Evolutionary conservation across 2,888 invertebrate species (phyloP).

Genomic region (Drosophila ustulata): DNA sequence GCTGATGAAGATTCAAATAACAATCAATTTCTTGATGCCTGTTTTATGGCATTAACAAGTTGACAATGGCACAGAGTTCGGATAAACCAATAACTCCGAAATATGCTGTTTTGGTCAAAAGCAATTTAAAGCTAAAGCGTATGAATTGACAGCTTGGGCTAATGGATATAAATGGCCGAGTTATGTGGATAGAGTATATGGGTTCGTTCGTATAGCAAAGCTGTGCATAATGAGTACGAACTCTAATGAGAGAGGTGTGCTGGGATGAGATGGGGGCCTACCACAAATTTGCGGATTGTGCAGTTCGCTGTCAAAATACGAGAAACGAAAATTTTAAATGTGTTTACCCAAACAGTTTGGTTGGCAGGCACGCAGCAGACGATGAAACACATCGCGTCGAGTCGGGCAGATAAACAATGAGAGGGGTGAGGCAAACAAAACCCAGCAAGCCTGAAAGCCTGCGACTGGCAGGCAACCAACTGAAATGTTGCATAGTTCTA

Average conservation of each 20-base stretch:
- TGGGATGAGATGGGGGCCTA: not conserved
- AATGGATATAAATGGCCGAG: not conserved
- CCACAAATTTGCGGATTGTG: slow-evolving; percentile 42
- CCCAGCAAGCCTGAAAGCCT: slow-evolving; percentile 11
- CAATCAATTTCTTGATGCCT: not conserved
- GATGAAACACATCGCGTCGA: not conserved
- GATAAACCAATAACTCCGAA: not conserved
- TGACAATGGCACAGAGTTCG: not conserved
- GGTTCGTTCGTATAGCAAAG: not conserved
- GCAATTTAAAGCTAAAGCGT: not conserved
- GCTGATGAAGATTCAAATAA: not conserved
- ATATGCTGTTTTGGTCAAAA: not conserved
- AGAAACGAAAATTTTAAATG: slow-evolving; percentile 53
- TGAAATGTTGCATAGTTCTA: slow-evolving; percentile 62
- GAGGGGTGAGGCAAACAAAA: not conserved
- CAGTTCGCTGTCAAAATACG: slow-evolving; percentile 24
- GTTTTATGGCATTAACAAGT: not conserved
- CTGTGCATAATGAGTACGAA: not conserved
- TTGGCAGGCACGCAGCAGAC: slow-evolving; percentile 31
- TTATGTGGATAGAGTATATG: not conserved
- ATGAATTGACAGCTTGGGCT: not conserved
- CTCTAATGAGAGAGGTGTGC: not conserved
- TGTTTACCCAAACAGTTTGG: slow-evolving; percentile 47
- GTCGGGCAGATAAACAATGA: slow-evolving; percentile 4
- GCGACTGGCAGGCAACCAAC: slow-evolving; percentile 58